Evolutionary conservation across 1,140 invertebrate genomes (phyloP).

Genomic region (Rhagoletis zephyria): DNA sequence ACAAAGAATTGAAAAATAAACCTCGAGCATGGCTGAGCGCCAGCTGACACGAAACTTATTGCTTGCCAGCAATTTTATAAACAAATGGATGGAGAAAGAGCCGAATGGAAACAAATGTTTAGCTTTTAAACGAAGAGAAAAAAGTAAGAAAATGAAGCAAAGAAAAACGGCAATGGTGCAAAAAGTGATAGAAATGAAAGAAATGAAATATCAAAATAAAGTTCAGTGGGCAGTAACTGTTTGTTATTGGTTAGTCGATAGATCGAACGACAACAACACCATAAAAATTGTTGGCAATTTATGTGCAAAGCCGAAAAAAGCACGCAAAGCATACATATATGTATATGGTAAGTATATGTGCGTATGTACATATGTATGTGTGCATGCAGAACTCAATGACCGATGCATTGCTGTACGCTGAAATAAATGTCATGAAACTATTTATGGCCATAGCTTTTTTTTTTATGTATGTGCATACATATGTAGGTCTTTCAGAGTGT

Average conservation of each 20-base stretch:
- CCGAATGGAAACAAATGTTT: background rate
- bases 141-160: background rate
- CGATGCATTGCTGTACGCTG: background rate
- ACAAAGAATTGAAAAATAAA: constrained; percentile 27
- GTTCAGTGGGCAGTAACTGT: background rate
- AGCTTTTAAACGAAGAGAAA: background rate
- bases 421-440: constrained; percentile 2
- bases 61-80: constrained; percentile 9
- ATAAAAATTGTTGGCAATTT: constrained; percentile 26
- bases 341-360: background rate
- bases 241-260: background rate
- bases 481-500: no score
- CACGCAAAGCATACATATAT: background rate
- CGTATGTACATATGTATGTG: no score
- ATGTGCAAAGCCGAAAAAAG: background rate
- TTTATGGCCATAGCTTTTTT: background rate
- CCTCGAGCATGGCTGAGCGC: constrained; percentile 8
- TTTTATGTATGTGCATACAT: background rate
- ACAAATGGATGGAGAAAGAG: background rate
- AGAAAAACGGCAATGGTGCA: background rate
- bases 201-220: background rate
- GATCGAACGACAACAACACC: background rate
- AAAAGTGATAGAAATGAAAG: background rate
- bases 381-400: background rate
- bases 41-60: constrained; percentile 41